Conservation (phyloP, 2,888 invertebrate species). For the Aleiodes alternator region DNA sequence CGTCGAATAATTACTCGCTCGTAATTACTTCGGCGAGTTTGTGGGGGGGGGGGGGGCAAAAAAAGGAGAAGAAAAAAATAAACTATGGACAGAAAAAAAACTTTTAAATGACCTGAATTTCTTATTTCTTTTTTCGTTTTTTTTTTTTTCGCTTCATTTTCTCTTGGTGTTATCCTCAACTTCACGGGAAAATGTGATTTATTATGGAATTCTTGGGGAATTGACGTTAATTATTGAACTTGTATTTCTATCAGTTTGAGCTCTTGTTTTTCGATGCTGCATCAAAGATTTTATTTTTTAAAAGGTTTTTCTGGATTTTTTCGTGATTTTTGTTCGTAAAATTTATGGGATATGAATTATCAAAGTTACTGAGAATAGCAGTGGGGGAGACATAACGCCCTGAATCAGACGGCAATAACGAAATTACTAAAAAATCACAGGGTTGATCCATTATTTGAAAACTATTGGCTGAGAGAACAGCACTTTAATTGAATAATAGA, state of each 20-base stretch:
- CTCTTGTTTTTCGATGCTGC: not conserved
- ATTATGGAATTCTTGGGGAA: not conserved
- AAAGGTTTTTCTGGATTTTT: no score
- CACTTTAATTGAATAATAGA: no score
- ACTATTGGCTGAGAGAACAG: no score
- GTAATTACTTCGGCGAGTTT: constrained; percentile 54
- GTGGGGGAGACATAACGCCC: no score
- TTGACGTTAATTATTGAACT: not conserved
- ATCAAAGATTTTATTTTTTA: not conserved
- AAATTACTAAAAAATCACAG: no score
- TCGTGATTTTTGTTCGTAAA: no score
- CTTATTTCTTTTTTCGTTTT: constrained; percentile 1
- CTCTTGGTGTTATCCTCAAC: not conserved
- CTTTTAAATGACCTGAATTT: constrained; percentile 39
- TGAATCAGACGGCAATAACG: no score
- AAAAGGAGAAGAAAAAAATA: constrained; percentile 33
- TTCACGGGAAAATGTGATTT: not conserved
- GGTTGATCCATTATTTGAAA: no score
- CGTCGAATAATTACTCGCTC: constrained; percentile 53
- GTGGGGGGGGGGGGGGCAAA: constrained; percentile 15
- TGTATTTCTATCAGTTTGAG: not conserved
- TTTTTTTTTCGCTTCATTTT: constrained; percentile 2
- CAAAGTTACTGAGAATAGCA: no score
- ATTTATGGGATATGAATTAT: no score
- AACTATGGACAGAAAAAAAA: constrained; percentile 29